Evolutionary conservation across 1,140 invertebrate genomes (phyloP).

Genomic region (Brevipalpus yothersi): DNA sequence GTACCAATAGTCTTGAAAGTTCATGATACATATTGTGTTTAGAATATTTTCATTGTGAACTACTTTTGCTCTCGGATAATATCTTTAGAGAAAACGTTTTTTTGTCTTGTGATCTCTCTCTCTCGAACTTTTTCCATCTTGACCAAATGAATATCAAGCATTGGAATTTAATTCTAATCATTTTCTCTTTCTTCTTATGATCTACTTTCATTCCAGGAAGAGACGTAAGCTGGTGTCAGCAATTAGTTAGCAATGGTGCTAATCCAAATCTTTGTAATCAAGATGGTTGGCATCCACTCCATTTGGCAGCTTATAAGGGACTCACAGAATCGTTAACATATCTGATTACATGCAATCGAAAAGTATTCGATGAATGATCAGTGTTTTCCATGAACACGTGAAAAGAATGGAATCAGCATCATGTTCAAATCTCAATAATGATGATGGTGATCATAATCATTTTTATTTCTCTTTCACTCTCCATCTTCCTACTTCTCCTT

Average conservation of each 20-base stretch:
- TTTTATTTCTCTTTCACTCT: too few species aligned
- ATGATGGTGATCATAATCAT: too few species aligned
- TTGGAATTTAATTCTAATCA: too few species aligned
- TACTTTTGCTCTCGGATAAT: neutral
- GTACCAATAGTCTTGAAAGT: too few species aligned
- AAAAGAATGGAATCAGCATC: too few species aligned
- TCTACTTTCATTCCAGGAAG: slow-evolving; percentile 1
- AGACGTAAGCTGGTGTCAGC: slow-evolving; percentile 7
- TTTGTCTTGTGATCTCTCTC: neutral
- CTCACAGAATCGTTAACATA: slow-evolving; percentile 7
- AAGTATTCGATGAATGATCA: neutral
- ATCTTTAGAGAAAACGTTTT: too few species aligned
- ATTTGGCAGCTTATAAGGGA: slow-evolving; percentile 8
- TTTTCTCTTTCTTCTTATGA: neutral
- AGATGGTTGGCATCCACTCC: slow-evolving; percentile 11
- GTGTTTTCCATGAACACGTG: too few species aligned
- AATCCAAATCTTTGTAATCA: slow-evolving; percentile 10
- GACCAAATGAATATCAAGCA: too few species aligned
- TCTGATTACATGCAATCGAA: slow-evolving; percentile 7
- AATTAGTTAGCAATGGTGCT: slow-evolving; percentile 8
- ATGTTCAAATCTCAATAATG: too few species aligned
- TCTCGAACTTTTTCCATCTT: too few species aligned
- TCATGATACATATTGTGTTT: too few species aligned
- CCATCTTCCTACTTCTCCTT: too few species aligned
- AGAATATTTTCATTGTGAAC: neutral